phyloP scores from a whole-genome alignment of 2,888 invertebrate species.

The Phorcus lineatus region DNA sequence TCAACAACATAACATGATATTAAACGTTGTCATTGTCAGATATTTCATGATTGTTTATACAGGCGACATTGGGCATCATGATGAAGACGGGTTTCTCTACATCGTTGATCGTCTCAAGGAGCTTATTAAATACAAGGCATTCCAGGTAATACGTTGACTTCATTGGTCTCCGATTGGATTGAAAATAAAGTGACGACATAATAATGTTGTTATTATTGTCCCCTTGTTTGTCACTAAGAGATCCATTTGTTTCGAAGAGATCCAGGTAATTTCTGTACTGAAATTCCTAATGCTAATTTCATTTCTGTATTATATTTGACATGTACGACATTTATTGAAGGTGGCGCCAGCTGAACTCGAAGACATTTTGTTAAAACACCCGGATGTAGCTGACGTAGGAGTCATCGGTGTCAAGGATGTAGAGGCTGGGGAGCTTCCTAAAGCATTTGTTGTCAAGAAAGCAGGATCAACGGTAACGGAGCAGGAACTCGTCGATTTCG shows the following conservation, averaged over 20 bases:
- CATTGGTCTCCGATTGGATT: too few relatives aligned
- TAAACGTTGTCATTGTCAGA: too few relatives aligned
- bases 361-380: conserved; percentile 32
- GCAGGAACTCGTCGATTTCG: conserved; percentile 25
- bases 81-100: conserved; percentile 86
- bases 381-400: conserved; percentile 33
- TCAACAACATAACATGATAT: too few relatives aligned
- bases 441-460: conserved; percentile 32
- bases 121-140: conserved; percentile 91
- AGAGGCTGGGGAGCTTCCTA: conserved; percentile 37
- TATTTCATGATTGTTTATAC: not conserved
- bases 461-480: conserved; percentile 14
- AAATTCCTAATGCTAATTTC: too few relatives aligned
- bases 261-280: too few relatives aligned
- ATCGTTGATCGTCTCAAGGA: conserved; percentile 91
- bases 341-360: conserved; percentile 37
- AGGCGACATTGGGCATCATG: conserved; percentile 88
- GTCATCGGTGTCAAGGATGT: conserved; percentile 33
- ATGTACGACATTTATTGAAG: not conserved
- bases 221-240: too few relatives aligned
- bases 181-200: too few relatives aligned
- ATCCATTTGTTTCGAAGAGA: too few relatives aligned
- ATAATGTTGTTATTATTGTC: too few relatives aligned
- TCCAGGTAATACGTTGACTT: conserved; percentile 80
- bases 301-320: too few relatives aligned